Percentiles rank a stretch among this genome's conserved stretches.
Evolutionary conservation across 2,797 vertebrate genomes (phyloP).

Genomic region (Pygocentrus nattereri): DNA sequence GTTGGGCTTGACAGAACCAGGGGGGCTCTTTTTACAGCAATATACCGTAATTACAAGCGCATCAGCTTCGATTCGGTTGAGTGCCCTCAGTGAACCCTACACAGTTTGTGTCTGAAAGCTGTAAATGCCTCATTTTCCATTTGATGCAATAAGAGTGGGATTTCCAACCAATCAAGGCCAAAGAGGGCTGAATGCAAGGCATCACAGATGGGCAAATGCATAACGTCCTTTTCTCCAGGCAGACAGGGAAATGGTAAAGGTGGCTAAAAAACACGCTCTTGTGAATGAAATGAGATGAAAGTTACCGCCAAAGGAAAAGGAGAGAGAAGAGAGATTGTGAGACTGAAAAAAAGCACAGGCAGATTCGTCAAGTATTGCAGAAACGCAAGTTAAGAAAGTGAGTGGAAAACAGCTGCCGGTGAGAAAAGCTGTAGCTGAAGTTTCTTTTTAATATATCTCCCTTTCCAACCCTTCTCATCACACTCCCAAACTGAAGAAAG

Average conservation of each 20-base stretch:
- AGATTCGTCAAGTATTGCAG: neutral
- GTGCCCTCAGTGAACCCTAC: neutral
- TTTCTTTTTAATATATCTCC: neutral
- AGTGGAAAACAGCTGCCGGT: slow-evolving; percentile 16
- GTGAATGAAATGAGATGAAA: slow-evolving; percentile 35
- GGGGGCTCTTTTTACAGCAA: slow-evolving; percentile 21
- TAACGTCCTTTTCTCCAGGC: neutral
- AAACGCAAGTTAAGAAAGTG: neutral
- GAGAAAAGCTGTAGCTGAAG: slow-evolving; percentile 17
- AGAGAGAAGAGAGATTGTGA: neutral
- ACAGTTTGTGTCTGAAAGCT: slow-evolving; percentile 5
- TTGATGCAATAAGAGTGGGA: slow-evolving; percentile 18
- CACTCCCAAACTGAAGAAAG: neutral
- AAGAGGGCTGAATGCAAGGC: neutral
- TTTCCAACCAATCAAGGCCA: neutral
- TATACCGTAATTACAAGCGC: slow-evolving; percentile 36
- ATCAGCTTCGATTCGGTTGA: neutral
- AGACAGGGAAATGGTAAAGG: neutral
- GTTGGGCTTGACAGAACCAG: slow-evolving; percentile 18
- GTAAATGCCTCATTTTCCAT: slow-evolving; percentile 32
- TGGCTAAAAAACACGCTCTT: slow-evolving; percentile 6
- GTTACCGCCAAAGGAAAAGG: slow-evolving; percentile 6
- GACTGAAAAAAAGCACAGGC: neutral
- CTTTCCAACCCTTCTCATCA: neutral
- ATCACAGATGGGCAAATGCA: slow-evolving; percentile 14